A percentile compares a stretch with the other conserved stretches of the same genome.
These are phyloP conservation scores for Oncorhynchus tshawytscha DNA, from an alignment of 2,113 vertebrate species.

Conservation along the genomic window DNA sequence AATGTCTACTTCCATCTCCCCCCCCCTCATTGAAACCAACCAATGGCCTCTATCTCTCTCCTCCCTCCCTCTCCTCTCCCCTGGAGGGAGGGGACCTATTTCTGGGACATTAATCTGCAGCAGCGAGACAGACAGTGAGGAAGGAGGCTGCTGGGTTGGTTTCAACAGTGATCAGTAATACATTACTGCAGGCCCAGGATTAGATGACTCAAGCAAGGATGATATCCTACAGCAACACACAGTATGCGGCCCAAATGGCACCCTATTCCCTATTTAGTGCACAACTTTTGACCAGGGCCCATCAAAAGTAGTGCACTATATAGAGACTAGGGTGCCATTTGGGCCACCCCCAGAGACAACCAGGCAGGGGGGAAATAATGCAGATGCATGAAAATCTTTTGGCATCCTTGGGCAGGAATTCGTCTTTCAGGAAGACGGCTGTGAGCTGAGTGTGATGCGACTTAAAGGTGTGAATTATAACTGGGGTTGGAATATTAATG, in stretches of 20 bases:
- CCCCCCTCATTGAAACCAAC: too few species aligned
- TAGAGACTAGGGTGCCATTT: background rate
- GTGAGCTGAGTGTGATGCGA: background rate
- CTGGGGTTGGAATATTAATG: background rate
- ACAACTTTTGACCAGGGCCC: too few species aligned
- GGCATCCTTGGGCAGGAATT: background rate
- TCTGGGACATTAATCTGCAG: conserved; percentile 33
- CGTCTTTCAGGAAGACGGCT: background rate
- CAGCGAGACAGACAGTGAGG: conserved; percentile 5
- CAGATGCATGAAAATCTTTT: background rate
- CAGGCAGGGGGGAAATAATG: background rate
- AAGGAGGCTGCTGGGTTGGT: background rate
- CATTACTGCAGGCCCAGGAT: conserved; percentile 38
- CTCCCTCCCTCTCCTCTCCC: background rate
- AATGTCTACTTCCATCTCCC: background rate
- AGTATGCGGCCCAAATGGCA: too few species aligned
- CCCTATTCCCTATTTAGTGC: too few species aligned
- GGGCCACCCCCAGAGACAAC: background rate
- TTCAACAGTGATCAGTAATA: conserved; percentile 31
- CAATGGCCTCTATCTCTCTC: background rate
- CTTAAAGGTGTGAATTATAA: background rate
- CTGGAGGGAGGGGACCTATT: background rate
- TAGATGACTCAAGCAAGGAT: background rate
- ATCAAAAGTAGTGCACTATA: too few species aligned
- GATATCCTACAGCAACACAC: too few species aligned